A percentile compares a stretch with the other conserved stretches of the same genome.
These are phyloP conservation scores for Diloba caeruleocephala DNA, from an alignment of 2,888 invertebrate species.

Conservation along the genomic window DNA sequence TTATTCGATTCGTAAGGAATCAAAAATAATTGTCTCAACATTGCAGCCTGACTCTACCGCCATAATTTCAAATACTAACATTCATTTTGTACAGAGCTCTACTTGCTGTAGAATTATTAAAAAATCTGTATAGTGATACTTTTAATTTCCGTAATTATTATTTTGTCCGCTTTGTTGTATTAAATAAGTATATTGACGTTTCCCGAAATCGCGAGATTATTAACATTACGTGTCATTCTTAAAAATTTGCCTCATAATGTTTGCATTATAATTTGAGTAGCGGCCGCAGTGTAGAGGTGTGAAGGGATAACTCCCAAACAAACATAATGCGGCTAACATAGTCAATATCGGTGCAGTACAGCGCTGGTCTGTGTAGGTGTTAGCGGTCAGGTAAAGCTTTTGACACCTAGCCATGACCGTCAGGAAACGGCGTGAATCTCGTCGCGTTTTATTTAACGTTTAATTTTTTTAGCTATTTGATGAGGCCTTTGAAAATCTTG, in stretches of 20 bases:
- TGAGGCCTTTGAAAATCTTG: conserved; percentile 65
- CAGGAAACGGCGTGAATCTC: conserved; percentile 80
- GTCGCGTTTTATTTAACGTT: conserved; percentile 82
- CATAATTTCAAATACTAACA: conserved; percentile 44
- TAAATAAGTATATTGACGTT: conserved; percentile 39
- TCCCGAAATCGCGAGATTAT: conserved; percentile 53
- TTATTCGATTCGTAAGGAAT: conserved; percentile 74
- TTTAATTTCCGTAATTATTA: conserved; percentile 19
- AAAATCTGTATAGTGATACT: conserved; percentile 24
- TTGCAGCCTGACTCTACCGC: conserved; percentile 33
- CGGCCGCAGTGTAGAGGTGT: conserved; percentile 77
- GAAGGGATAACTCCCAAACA: conserved; percentile 86
- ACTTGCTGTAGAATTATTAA: conserved; percentile 20
- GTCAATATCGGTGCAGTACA: conserved; percentile 75
- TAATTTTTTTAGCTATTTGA: conserved; percentile 77
- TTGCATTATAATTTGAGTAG: conserved; percentile 83
- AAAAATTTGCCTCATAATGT: conserved; percentile 70
- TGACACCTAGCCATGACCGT: conserved; percentile 83
- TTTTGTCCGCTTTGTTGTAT: conserved; percentile 37
- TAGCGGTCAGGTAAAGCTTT: conserved; percentile 86
- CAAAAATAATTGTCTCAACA: conserved; percentile 62
- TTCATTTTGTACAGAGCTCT: conserved; percentile 25
- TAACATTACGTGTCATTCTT: conserved; percentile 69
- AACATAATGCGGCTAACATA: conserved; percentile 80
- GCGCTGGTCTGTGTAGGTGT: conserved; percentile 78